Evolutionary conservation across 2,888 invertebrate genomes (phyloP).

Genomic region (Aelia acuminata): DNA sequence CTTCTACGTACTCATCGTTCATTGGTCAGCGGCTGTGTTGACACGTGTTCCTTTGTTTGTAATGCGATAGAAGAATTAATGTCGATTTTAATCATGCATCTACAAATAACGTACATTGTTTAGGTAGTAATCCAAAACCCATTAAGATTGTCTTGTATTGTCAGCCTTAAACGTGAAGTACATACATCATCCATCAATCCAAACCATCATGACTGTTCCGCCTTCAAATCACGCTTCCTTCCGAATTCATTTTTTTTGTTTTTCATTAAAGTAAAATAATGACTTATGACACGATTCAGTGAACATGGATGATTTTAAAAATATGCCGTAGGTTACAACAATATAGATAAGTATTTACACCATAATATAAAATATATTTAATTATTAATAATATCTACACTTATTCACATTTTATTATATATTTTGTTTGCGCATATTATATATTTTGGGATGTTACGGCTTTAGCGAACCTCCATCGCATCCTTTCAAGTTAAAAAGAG

Average conservation of each 20-base stretch:
- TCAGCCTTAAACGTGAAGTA: neutral
- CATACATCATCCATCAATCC: neutral
- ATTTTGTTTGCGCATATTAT: too few species aligned
- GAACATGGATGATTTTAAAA: too few species aligned
- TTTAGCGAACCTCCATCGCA: too few species aligned
- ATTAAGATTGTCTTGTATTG: conserved; percentile 18
- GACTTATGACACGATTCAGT: too few species aligned
- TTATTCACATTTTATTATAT: too few species aligned
- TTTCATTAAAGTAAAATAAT: too few species aligned
- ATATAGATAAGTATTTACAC: too few species aligned
- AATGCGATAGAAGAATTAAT: neutral
- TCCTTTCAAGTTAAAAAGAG: too few species aligned
- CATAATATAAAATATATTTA: too few species aligned
- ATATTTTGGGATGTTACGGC: too few species aligned
- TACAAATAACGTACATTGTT: neutral
- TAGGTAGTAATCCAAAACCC: conserved; percentile 19
- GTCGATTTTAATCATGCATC: neutral
- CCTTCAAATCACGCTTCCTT: neutral
- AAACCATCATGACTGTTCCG: neutral
- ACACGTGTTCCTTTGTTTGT: neutral
- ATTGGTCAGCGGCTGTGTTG: neutral
- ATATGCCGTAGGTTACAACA: too few species aligned
- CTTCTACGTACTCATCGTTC: neutral
- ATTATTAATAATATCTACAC: too few species aligned
- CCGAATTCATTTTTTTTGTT: neutral